These are phyloP conservation scores for Parelbella ahira DNA, from an alignment of 2,888 invertebrate genomes.

Conservation along the genomic window DNA sequence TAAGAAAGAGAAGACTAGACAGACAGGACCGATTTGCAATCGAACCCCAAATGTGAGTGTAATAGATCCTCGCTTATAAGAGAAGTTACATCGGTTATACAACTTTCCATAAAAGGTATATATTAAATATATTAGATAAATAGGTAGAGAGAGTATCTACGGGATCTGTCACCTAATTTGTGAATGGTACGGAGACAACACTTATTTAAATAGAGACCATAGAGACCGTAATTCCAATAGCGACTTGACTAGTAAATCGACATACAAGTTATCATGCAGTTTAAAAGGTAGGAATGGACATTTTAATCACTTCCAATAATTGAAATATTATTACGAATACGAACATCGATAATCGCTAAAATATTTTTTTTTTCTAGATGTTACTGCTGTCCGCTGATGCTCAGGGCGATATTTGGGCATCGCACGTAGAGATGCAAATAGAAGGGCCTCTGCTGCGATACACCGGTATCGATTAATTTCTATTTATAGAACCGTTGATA, in stretches of 20 bases:
- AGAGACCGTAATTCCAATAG: constrained; percentile 66
- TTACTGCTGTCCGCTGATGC: constrained; percentile 8
- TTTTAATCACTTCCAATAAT: constrained; percentile 36
- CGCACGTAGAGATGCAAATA: constrained; percentile 13
- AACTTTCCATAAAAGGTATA: constrained; percentile 30
- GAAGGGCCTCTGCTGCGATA: constrained; percentile 10
- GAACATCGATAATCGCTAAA: constrained; percentile 20
- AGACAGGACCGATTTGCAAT: constrained; percentile 27
- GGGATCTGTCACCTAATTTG: constrained; percentile 30
- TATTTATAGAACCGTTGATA: constrained; percentile 3
- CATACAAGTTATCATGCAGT: constrained; percentile 37
- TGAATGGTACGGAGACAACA: constrained; percentile 53
- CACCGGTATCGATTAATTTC: constrained; percentile 16
- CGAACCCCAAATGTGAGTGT: constrained; percentile 24
- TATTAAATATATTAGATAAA: constrained; percentile 9
- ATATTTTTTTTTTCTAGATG: constrained; percentile 6
- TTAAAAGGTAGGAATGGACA: constrained; percentile 53
- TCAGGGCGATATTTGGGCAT: constrained; percentile 15
- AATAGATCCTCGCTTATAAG: constrained; percentile 36
- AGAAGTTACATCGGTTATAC: constrained; percentile 41
- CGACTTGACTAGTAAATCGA: constrained; percentile 43
- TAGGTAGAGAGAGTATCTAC: constrained; percentile 7
- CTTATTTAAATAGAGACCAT: constrained; percentile 45
- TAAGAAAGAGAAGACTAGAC: constrained; percentile 20
- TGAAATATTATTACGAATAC: constrained; percentile 24